A percentile compares a stretch with the other conserved stretches of the same genome.
Conservation (phyloP, 2,113 vertebrate genomes). For the Triplophysa rosa region DNA sequence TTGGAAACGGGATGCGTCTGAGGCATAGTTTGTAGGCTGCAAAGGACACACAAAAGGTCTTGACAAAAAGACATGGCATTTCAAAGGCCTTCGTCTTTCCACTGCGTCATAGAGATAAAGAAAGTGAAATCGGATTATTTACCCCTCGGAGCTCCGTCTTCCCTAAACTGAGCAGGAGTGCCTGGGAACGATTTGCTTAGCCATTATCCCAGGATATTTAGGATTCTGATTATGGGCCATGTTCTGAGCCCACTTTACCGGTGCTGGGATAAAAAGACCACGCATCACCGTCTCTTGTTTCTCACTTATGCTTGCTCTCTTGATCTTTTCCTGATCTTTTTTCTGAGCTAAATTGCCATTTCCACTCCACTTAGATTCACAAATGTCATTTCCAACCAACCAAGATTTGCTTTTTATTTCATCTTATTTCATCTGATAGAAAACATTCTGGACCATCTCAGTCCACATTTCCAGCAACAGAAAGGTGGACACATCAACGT, state of each 20-base stretch:
- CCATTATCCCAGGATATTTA: conserved; percentile 73
- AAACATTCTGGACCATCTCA: no score
- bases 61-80: conserved; percentile 75
- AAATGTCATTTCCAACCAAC: conserved; percentile 28
- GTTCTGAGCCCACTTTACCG: conserved; percentile 64
- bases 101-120: conserved; percentile 71
- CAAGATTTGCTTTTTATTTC: no score
- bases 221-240: conserved; percentile 68
- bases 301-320: conserved; percentile 14
- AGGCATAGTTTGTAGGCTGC: conserved; percentile 65
- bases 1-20: conserved; percentile 68
- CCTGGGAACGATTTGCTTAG: conserved; percentile 78
- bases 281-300: conserved; percentile 55
- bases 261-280: conserved; percentile 61
- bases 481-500: no score
- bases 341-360: not conserved
- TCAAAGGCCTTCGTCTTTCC: conserved; percentile 69
- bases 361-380: conserved; percentile 12
- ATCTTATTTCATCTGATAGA: no score
- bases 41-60: conserved; percentile 66
- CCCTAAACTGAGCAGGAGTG: conserved; percentile 64
- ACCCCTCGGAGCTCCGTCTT: conserved; percentile 69
- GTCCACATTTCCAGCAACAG: no score
- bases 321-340: conserved; percentile 6
- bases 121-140: conserved; percentile 75